Conservation (phyloP, 2,888 invertebrate genomes). For the Neocrepidodera transversa region DNA sequence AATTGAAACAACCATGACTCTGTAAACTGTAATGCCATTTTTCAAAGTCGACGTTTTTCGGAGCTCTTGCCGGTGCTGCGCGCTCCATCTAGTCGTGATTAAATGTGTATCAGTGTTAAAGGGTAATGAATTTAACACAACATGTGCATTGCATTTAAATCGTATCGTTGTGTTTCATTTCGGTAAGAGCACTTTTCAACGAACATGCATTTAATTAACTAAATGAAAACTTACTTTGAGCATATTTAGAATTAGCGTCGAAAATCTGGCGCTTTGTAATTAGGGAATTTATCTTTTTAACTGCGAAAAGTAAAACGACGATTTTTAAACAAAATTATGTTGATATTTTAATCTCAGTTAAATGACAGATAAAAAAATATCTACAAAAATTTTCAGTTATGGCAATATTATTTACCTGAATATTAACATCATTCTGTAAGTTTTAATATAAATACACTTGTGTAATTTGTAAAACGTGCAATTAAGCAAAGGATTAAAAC, state of each 20-base stretch:
- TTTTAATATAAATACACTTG: no score
- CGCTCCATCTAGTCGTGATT: conserved; percentile 8
- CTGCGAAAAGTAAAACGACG: no score
- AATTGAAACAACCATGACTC: conserved; percentile 5
- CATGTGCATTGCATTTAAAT: conserved; percentile 17
- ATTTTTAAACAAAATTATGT: no score
- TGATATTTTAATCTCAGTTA: no score
- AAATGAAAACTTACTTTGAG: conserved; percentile 13
- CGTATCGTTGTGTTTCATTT: conserved; percentile 13
- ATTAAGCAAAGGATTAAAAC: background rate
- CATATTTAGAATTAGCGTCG: background rate
- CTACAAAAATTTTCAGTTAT: no score
- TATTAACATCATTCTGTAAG: no score
- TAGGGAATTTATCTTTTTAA: background rate
- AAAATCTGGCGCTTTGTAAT: background rate
- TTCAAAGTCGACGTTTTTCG: conserved; percentile 5
- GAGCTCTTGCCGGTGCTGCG: background rate
- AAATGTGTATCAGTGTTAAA: conserved; percentile 21
- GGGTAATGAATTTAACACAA: conserved; percentile 19
- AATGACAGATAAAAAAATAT: no score
- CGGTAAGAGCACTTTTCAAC: conserved; percentile 15
- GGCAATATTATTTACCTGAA: no score
- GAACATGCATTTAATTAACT: conserved; percentile 18
- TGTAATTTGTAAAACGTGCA: no score
- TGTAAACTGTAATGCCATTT: conserved; percentile 1